These are phyloP conservation scores for Tuberolachnus salignus DNA, from an alignment of 2,888 invertebrate species.

Conservation along the genomic window DNA sequence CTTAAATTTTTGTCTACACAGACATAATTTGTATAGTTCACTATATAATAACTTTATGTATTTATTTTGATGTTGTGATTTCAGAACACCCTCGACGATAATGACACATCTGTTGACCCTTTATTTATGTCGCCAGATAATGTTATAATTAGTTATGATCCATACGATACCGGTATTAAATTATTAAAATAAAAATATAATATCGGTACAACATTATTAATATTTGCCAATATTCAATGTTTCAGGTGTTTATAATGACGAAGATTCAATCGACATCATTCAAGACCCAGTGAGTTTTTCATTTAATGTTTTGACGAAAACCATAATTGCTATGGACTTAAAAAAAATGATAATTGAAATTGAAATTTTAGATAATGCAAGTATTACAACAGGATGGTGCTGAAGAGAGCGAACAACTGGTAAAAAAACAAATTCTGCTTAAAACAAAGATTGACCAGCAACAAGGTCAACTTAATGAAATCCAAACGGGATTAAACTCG, in stretches of 20 bases:
- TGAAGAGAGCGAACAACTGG: slow-evolving; percentile 57
- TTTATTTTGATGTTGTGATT: slow-evolving; percentile 4
- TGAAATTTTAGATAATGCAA: slow-evolving; percentile 25
- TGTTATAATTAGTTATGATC: slow-evolving; percentile 16
- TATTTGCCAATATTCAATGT: not conserved
- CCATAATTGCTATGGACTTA: not conserved
- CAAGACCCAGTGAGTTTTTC: not conserved
- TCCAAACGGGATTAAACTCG: slow-evolving; percentile 61
- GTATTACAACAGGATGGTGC: not conserved
- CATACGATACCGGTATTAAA: slow-evolving; percentile 29
- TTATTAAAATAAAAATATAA: not conserved
- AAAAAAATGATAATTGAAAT: not conserved
- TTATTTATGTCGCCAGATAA: slow-evolving; percentile 20
- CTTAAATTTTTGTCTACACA: no score
- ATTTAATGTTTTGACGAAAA: not conserved
- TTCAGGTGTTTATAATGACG: slow-evolving; percentile 30
- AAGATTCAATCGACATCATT: slow-evolving; percentile 26
- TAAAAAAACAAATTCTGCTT: slow-evolving; percentile 61
- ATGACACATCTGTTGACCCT: not conserved
- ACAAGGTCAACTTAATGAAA: slow-evolving; percentile 61
- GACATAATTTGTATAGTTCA: no score
- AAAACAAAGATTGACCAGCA: slow-evolving; percentile 61
- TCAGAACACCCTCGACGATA: slow-evolving; percentile 6
- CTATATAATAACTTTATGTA: not conserved
- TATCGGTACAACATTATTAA: not conserved